These are phyloP conservation scores for Patella depressa DNA, from an alignment of 2,888 invertebrate species.

Conservation along the genomic window DNA sequence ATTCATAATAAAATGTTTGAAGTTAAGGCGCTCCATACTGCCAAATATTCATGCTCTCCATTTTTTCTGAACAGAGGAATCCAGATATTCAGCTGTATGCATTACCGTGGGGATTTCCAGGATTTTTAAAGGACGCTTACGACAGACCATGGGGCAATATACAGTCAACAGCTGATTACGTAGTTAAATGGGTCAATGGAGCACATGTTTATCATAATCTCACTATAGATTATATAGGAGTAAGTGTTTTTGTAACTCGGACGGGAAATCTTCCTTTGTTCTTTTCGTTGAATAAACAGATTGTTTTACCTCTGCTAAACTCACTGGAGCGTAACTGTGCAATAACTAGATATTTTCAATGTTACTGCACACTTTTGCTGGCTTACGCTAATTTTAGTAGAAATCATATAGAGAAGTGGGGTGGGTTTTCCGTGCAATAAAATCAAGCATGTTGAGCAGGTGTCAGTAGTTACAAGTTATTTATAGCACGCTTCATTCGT, in stretches of 20 bases:
- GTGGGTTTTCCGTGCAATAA: no score
- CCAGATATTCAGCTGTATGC: not conserved
- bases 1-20: slow-evolving; percentile 38
- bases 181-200: not conserved
- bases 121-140: not conserved
- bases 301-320: no score
- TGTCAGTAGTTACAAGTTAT: no score
- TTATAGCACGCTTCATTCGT: no score
- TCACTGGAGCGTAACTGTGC: no score
- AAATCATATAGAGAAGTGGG: no score
- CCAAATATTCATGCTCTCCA: slow-evolving; percentile 47
- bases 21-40: slow-evolving; percentile 48
- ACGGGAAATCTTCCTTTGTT: no score
- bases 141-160: slow-evolving; percentile 1
- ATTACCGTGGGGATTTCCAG: not conserved
- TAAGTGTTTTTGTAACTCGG: not conserved
- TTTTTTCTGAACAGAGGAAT: slow-evolving; percentile 14
- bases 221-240: not conserved
- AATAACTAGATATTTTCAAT: no score
- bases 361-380: no score
- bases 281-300: no score
- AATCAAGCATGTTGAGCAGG: no score
- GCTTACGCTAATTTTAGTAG: no score
- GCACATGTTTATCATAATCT: not conserved
- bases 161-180: not conserved